A percentile compares a stretch with the other conserved stretches of the same genome.
Conservation (phyloP, 2,888 invertebrate species). For the Atrina japonica region DNA sequence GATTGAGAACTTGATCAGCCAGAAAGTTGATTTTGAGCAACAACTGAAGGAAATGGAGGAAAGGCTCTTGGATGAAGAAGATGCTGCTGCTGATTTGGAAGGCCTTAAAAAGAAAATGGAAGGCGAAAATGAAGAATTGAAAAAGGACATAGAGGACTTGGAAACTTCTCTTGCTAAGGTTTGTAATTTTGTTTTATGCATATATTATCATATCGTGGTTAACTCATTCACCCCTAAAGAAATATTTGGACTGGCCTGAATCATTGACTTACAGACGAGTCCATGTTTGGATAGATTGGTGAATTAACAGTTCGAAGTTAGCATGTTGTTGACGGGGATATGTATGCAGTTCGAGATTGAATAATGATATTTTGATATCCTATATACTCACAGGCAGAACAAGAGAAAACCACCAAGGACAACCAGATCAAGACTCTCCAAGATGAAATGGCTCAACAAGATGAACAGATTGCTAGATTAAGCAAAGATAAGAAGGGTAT, state of each 20-base stretch:
- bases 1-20: constrained; percentile 94
- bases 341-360: too few relatives aligned
- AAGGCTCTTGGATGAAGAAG: constrained; percentile 97
- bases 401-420: constrained; percentile 98
- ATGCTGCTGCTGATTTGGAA: constrained; percentile 96
- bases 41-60: constrained; percentile 98
- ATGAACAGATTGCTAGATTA: constrained; percentile 99
- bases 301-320: too few relatives aligned
- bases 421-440: constrained; percentile 91
- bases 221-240: too few relatives aligned
- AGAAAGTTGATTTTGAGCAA: constrained; percentile 97
- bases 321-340: too few relatives aligned
- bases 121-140: constrained; percentile 94
- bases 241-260: background rate
- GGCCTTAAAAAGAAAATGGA: constrained; percentile 98
- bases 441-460: constrained; percentile 99
- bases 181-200: background rate
- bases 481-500: constrained; percentile 99
- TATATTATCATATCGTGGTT: too few relatives aligned
- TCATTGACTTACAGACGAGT: too few relatives aligned
- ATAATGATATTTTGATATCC: too few relatives aligned
- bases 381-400: constrained; percentile 88
- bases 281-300: too few relatives aligned
- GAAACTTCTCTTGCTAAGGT: constrained; percentile 87
- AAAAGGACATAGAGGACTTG: constrained; percentile 98